phyloP scores from a whole-genome alignment of 2,888 invertebrate species.

The Panorpa germanica region DNA sequence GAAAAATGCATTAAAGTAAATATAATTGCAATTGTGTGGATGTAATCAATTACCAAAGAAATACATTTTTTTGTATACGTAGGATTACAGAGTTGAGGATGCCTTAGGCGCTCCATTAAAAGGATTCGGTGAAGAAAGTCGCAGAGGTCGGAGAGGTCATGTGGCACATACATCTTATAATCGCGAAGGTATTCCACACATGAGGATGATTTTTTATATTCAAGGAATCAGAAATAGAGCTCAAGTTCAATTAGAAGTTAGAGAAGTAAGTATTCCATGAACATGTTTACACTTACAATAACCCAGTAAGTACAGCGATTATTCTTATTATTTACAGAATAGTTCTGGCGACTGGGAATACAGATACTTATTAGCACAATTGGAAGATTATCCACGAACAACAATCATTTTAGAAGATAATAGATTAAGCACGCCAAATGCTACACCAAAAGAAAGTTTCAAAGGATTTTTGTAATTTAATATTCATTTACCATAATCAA shows the following conservation, averaged over 20 bases:
- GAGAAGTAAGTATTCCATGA: constrained; percentile 38
- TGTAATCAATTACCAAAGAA: neutral
- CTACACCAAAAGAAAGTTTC: too few species aligned
- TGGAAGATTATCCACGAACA: constrained; percentile 56
- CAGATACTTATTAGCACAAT: constrained; percentile 64
- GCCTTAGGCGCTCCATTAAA: constrained; percentile 79
- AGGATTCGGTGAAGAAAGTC: constrained; percentile 73
- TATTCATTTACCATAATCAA: too few species aligned
- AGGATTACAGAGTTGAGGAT: constrained; percentile 57
- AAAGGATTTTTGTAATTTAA: too few species aligned
- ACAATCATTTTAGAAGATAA: constrained; percentile 68
- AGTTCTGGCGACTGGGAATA: constrained; percentile 58
- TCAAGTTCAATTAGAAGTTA: constrained; percentile 72
- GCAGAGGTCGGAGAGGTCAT: constrained; percentile 65
- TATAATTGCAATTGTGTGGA: constrained; percentile 7
- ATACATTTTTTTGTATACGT: constrained; percentile 1
- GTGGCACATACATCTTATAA: constrained; percentile 61
- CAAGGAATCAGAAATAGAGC: constrained; percentile 67
- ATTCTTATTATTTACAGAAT: constrained; percentile 35
- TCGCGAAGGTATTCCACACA: constrained; percentile 54
- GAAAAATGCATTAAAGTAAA: constrained; percentile 48
- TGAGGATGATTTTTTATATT: constrained; percentile 82
- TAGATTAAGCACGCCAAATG: too few species aligned
- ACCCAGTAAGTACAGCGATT: constrained; percentile 3
- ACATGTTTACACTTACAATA: constrained; percentile 9